Evolutionary conservation across 92 coral and sea anemone genomes (phyloP).

Genomic region (Siderastrea radians): DNA sequence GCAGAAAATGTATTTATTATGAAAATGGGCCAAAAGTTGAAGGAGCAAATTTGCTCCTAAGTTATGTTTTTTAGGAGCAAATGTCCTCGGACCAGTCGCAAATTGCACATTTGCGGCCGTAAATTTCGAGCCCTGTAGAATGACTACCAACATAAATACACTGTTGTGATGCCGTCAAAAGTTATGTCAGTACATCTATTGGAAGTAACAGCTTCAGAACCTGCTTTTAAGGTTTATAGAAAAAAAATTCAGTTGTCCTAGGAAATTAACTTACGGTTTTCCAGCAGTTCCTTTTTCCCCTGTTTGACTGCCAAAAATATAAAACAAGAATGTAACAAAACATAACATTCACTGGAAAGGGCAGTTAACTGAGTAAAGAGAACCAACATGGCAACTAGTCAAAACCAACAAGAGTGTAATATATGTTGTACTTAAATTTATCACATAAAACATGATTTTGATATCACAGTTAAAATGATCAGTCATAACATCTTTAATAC

Average conservation of each 20-base stretch:
- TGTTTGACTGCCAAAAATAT: conserved; percentile 66
- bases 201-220: neutral
- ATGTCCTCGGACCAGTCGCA: no score
- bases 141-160: no score
- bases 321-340: neutral
- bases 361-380: neutral
- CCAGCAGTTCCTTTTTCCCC: conserved; percentile 95
- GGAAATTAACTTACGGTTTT: conserved; percentile 73
- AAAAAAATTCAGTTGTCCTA: neutral
- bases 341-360: neutral
- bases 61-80: no score
- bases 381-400: neutral
- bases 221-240: neutral
- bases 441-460: neutral
- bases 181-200: no score
- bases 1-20: no score
- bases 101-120: no score
- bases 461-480: conserved; percentile 55
- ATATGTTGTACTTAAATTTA: neutral
- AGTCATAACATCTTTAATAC: conserved; percentile 17
- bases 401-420: neutral
- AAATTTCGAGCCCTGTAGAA: no score
- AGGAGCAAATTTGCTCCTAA: no score
- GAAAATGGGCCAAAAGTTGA: no score
- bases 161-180: no score